Conservation (phyloP, 1,140 invertebrate species). For the Zophobas morio region DNA sequence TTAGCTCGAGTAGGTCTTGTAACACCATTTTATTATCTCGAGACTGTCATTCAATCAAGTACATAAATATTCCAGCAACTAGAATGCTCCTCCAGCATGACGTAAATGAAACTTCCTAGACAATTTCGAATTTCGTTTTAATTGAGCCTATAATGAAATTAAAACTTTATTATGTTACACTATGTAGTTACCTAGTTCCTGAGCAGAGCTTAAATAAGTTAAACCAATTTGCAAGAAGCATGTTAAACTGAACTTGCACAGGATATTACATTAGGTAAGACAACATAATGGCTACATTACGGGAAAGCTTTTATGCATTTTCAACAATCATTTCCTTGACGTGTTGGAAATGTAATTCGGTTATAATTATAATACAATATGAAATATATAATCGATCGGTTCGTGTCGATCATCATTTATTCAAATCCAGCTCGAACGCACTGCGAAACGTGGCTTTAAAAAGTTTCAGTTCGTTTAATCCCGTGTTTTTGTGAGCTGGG, state of each 20-base stretch:
- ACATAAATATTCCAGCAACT: neutral
- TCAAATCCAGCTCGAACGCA: neutral
- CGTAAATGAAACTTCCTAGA: neutral
- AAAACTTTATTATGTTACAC: conserved; percentile 41
- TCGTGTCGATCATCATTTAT: conserved; percentile 21
- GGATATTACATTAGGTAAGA: conserved; percentile 40
- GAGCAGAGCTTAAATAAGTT: conserved; percentile 39
- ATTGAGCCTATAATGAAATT: conserved; percentile 39
- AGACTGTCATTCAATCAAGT: neutral
- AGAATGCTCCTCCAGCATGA: neutral
- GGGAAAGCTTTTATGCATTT: conserved; percentile 31
- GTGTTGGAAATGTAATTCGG: conserved; percentile 18
- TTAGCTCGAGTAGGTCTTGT: conserved; percentile 19
- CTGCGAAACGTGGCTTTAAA: conserved; percentile 5
- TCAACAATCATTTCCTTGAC: conserved; percentile 8
- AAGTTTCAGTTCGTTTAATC: conserved; percentile 17
- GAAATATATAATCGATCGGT: conserved; percentile 6
- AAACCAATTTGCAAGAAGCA: conserved; percentile 47
- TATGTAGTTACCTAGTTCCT: conserved; percentile 43
- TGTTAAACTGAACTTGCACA: conserved; percentile 46
- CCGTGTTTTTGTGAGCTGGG: neutral
- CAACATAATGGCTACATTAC: conserved; percentile 27
- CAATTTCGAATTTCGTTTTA: conserved; percentile 21
- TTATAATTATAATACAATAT: conserved; percentile 8
- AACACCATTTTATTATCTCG: conserved; percentile 16